Evolutionary conservation across 37 sponge, comb jelly and placozoan species (phyloP).

Genomic region (Bolinopsis microptera): DNA sequence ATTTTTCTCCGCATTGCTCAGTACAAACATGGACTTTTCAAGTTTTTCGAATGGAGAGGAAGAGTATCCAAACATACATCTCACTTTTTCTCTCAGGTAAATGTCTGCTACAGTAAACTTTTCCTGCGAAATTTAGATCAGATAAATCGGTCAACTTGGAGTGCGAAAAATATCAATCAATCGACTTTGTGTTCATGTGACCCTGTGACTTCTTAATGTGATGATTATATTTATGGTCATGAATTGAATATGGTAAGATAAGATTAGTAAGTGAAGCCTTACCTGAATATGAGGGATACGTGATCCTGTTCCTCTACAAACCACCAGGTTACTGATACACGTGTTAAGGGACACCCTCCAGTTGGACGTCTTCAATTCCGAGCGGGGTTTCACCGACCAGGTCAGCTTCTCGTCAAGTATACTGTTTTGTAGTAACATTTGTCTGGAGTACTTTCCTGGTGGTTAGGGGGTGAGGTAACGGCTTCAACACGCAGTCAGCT

Average conservation of each 20-base stretch:
- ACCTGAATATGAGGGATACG: neutral
- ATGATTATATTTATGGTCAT: no score
- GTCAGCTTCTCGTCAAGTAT: constrained; percentile 21
- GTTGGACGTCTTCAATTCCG: constrained; percentile 43
- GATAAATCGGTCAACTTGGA: no score
- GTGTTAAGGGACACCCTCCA: neutral
- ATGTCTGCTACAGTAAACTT: constrained; percentile 44
- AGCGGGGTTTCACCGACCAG: constrained; percentile 5
- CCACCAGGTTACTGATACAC: constrained; percentile 4
- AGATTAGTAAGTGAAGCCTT: no score
- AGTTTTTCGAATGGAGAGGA: neutral
- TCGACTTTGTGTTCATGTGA: neutral
- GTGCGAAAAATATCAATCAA: neutral
- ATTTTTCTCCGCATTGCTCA: neutral
- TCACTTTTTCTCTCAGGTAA: neutral
- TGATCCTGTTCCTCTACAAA: neutral
- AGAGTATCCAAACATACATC: neutral
- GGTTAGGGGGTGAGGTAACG: neutral
- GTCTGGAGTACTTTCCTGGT: constrained; percentile 45
- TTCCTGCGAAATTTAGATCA: constrained; percentile 4
- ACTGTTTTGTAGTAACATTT: constrained; percentile 50
- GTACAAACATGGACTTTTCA: constrained; percentile 30
- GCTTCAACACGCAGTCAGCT: no score
- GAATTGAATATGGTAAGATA: no score
- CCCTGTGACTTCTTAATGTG: no score